Evolutionary conservation across 1,140 invertebrate species (phyloP), one percentile per base, ranked within the genome.

Genomic region (Gonioctena quinquepunctata): DNA sequence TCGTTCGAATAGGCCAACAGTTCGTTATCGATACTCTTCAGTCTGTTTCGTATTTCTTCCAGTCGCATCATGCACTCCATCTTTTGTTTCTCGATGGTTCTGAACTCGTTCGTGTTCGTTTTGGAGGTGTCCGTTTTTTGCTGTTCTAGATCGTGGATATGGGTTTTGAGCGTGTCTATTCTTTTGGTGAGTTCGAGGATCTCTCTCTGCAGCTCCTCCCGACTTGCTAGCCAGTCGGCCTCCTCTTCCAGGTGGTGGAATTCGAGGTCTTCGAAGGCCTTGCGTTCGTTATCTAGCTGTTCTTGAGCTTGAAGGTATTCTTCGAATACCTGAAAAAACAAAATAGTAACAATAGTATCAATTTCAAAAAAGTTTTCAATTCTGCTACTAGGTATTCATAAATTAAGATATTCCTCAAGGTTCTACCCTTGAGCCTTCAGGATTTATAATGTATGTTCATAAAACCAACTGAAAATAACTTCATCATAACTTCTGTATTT

Each of bases 161-260:
- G 86, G 16, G 83, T 83, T 76, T 89, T 88, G 70, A 91, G 86
- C 1, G 86, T 84, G 56, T 91, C 88, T 25, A 92, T 89, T 75
- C 87, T 88, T 68, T 88, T 85, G 6, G 87, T 86, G 11, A 93
- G 83, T 27, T 91, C 88, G 48, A 88, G 87, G 56, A 94, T 87
- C 81, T 92, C 92, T 73, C 92, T 89, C 79, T 94, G 92, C 3
- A 95, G 75, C 77, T 95, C 93, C 84, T 96, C 94, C 61, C 92
- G 87, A 13, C 89, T 90, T n/a, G 91, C 90, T 63, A 93, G 86
- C 87, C 90, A 87, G 80, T 94, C 92, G 0, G 94, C 93, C 81
- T 95, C 93, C 78, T 94, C 93, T 84, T 98, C 96, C 66, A 97
- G 86, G 81, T 97, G 93, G 79, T 95, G 93, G 83, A 97, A 98